Percentiles rank a stretch among this genome's conserved stretches.
phyloP scores from a whole-genome alignment of 2,888 invertebrate genomes.

The Aphidius colemani region DNA sequence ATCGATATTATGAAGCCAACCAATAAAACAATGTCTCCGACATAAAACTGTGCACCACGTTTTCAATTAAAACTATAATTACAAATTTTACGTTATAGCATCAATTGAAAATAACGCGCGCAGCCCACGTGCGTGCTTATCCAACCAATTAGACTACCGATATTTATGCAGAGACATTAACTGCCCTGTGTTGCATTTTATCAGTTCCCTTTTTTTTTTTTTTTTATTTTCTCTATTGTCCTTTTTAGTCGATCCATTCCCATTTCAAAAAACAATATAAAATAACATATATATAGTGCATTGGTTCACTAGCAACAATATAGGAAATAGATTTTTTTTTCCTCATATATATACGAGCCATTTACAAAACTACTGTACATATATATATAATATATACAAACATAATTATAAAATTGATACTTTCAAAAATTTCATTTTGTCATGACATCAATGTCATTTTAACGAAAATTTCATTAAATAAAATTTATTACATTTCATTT shows the following conservation, averaged over 20 bases:
- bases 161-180: slow-evolving; percentile 50
- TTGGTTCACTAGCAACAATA: slow-evolving; percentile 19
- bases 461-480: background rate
- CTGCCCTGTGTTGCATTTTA: slow-evolving; percentile 36
- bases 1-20: slow-evolving; percentile 1
- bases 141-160: slow-evolving; percentile 47
- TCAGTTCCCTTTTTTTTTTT: slow-evolving; percentile 17
- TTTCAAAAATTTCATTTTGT: slow-evolving; percentile 16
- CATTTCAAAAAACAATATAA: slow-evolving; percentile 2
- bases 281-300: slow-evolving; percentile 11
- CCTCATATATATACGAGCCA: background rate
- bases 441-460: slow-evolving; percentile 18
- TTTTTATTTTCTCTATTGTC: slow-evolving; percentile 12
- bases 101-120: slow-evolving; percentile 34
- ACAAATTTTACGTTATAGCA: slow-evolving; percentile 47
- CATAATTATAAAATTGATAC: slow-evolving; percentile 7
- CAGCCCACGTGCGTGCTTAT: slow-evolving; percentile 44
- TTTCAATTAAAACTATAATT: slow-evolving; percentile 54
- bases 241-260: background rate
- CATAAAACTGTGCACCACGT: slow-evolving; percentile 35
- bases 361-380: background rate
- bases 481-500: slow-evolving; percentile 12
- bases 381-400: background rate
- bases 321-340: background rate
- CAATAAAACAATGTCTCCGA: slow-evolving; percentile 4